These are phyloP conservation scores for Hoplostethus mediterraneus DNA, from an alignment of 2,797 vertebrate species.

Conservation along the genomic window DNA sequence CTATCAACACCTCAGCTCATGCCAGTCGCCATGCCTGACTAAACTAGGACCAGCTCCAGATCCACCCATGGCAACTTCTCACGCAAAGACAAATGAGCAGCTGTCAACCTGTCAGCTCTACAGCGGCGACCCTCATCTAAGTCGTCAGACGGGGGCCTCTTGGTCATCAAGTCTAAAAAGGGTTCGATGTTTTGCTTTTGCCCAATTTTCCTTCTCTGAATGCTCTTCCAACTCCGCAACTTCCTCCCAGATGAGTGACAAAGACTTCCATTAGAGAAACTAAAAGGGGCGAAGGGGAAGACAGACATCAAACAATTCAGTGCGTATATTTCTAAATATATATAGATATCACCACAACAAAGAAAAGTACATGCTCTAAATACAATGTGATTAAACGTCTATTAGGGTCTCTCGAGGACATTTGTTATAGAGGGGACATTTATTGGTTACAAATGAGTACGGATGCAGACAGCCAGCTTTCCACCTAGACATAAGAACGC, in stretches of 20 bases:
- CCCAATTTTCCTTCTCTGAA: constrained; percentile 49
- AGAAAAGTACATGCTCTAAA: constrained; percentile 8
- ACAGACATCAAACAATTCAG: not conserved
- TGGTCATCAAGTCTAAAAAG: constrained; percentile 56
- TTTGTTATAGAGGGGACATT: constrained; percentile 46
- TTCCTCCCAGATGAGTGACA: constrained; percentile 64
- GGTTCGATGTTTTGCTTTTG: constrained; percentile 57
- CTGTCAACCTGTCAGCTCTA: constrained; percentile 73
- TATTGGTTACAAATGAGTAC: constrained; percentile 51
- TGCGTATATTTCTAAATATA: not conserved
- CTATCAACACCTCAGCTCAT: constrained; percentile 66
- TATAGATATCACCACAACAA: not conserved
- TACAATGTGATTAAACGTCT: constrained; percentile 48
- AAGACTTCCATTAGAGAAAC: constrained; percentile 31
- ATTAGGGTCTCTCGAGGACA: constrained; percentile 45
- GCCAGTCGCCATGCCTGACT: constrained; percentile 68
- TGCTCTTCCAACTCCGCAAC: constrained; percentile 48
- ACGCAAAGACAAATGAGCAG: constrained; percentile 80
- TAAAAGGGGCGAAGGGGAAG: constrained; percentile 12
- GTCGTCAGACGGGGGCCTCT: constrained; percentile 53
- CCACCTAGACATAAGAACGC: not conserved
- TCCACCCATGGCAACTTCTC: constrained; percentile 75
- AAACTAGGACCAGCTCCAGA: constrained; percentile 60
- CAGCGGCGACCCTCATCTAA: constrained; percentile 52
- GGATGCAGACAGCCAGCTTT: constrained; percentile 28